A percentile compares a stretch with the other conserved stretches of the same genome.
phyloP scores from a whole-genome alignment of 2,888 invertebrate species.

The Phalera bucephala region DNA sequence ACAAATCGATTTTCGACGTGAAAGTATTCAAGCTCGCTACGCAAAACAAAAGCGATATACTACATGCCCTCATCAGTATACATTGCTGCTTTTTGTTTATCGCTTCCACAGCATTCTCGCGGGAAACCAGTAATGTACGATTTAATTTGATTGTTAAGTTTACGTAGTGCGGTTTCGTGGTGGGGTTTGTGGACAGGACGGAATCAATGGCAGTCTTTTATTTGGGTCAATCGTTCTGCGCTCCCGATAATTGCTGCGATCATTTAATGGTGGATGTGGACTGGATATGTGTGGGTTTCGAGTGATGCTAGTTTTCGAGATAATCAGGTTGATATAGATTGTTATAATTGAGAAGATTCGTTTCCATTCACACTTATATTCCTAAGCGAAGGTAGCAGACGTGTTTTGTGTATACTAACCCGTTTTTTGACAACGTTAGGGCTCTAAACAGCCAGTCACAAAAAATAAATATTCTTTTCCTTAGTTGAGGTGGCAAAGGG shows the following conservation, averaged over 20 bases:
- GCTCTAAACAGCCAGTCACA: too few relatives aligned
- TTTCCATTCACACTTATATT: too few relatives aligned
- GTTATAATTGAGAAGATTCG: background rate
- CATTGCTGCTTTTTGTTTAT: constrained; percentile 9
- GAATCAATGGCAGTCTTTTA: constrained; percentile 46
- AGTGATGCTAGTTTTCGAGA: constrained; percentile 7
- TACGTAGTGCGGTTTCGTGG: constrained; percentile 12
- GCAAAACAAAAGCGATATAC: constrained; percentile 3
- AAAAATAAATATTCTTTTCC: too few relatives aligned
- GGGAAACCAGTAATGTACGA: constrained; percentile 16
- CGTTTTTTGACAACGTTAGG: too few relatives aligned
- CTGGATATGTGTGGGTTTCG: constrained; percentile 3
- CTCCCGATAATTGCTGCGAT: constrained; percentile 52
- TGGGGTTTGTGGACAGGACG: constrained; percentile 35
- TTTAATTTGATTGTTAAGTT: constrained; percentile 8
- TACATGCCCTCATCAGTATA: constrained; percentile 3
- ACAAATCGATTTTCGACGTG: too few relatives aligned
- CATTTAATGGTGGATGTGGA: constrained; percentile 34
- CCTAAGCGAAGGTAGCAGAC: too few relatives aligned
- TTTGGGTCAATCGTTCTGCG: constrained; percentile 54
- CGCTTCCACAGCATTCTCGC: background rate
- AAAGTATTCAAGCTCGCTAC: too few relatives aligned
- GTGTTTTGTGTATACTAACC: too few relatives aligned
- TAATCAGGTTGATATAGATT: background rate
- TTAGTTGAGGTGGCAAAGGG: too few relatives aligned